Evolutionary conservation across 2,797 vertebrate species (phyloP).

Genomic region (Intellagama lesueurii): DNA sequence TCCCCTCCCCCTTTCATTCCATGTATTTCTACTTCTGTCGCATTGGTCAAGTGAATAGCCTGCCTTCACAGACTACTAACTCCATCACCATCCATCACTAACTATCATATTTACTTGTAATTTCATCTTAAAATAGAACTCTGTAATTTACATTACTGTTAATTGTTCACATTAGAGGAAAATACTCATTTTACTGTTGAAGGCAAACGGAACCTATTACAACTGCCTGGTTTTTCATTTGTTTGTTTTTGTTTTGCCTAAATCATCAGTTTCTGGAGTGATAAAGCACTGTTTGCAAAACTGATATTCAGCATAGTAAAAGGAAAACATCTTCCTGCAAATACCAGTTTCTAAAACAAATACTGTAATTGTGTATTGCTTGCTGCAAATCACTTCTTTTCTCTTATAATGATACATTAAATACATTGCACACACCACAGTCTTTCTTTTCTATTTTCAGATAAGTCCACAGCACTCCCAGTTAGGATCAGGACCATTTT

Average conservation of each 20-base stretch:
- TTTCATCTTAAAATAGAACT: slow-evolving; percentile 27
- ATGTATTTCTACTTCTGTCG: background rate
- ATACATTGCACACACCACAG: too few species aligned
- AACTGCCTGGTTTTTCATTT: background rate
- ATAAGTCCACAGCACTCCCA: too few species aligned
- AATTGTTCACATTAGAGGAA: background rate
- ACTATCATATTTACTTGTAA: background rate
- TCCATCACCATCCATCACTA: background rate
- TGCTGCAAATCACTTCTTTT: slow-evolving; percentile 56
- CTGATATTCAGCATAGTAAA: background rate
- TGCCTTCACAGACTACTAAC: background rate
- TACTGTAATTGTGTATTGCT: slow-evolving; percentile 49
- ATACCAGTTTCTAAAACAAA: slow-evolving; percentile 69
- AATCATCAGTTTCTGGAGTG: slow-evolving; percentile 10
- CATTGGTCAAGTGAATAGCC: slow-evolving; percentile 6
- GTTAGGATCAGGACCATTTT: too few species aligned
- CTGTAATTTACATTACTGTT: slow-evolving; percentile 23
- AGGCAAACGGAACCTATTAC: background rate
- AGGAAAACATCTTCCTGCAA: slow-evolving; percentile 46
- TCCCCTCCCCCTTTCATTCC: too few species aligned
- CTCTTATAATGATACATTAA: background rate
- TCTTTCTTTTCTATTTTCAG: too few species aligned
- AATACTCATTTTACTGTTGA: background rate
- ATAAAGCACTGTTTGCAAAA: slow-evolving; percentile 21
- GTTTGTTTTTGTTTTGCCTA: slow-evolving; percentile 26